Evolutionary conservation across 1,140 invertebrate species (phyloP).

Genomic region (Platyscapa corneri): DNA sequence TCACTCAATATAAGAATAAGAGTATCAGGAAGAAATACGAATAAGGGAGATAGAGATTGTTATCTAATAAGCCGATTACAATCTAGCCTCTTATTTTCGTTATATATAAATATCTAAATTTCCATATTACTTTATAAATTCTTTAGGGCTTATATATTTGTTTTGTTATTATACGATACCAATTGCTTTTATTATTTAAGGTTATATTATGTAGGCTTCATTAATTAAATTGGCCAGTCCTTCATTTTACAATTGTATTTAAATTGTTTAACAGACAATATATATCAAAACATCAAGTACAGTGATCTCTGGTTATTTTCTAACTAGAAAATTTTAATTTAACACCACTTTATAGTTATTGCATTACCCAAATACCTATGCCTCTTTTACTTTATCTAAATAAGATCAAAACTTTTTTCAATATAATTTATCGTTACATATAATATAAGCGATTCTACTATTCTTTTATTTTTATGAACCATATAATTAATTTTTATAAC

Average conservation of each 20-base stretch:
- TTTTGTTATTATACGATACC: neutral
- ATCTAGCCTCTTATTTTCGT: neutral
- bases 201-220: neutral
- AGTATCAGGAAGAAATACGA: neutral
- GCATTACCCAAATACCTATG: too few species aligned
- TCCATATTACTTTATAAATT: neutral
- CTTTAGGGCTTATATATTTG: neutral
- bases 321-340: too few species aligned
- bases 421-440: too few species aligned
- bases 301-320: too few species aligned
- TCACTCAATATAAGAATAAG: neutral
- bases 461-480: too few species aligned
- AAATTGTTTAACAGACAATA: neutral
- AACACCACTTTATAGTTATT: too few species aligned
- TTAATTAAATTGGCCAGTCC: neutral
- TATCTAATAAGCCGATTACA: slow-evolving; percentile 3
- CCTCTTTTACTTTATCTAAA: too few species aligned
- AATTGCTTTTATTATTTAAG: neutral
- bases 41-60: neutral
- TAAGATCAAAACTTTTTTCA: too few species aligned
- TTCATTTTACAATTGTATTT: neutral
- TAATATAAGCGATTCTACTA: too few species aligned
- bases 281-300: too few species aligned
- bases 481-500: too few species aligned
- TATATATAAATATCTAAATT: neutral